Base-by-base conservation (phyloP, 2,888 invertebrate genomes). In the Tachina fera region DNA sequence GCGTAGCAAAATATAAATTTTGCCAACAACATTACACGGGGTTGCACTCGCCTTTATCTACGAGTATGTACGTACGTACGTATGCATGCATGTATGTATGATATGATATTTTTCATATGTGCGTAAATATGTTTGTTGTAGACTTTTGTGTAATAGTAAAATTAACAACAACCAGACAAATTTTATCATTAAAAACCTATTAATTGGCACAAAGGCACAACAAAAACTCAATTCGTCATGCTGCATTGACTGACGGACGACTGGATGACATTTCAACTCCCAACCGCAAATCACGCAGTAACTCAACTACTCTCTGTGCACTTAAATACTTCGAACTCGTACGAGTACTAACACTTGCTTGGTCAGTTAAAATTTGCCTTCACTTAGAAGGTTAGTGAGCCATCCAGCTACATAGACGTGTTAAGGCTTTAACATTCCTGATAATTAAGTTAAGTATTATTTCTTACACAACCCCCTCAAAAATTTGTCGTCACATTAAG, bases 101-200 rank as follows among this genome's bases (percentile, higher is more conserved):
- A n/a, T n/a, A n/a, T n/a, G n/a, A n/a, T n/a, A n/a, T n/a, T n/a
- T n/a, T n/a, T n/a, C 9, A 63, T 31, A 45, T n/a, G 45, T 47
- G 1, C 53, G 43, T 31, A 65, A 47, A 8, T 70, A 14, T 56
- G 5, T 43, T 53, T n/a, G 53, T 19, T 53, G 53, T 1, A 43
- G 16, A 22, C 31, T 45, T 71, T 58, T 13, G 22, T 22, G 31
- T 14, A 11, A 16, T 9, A 49, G 47, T 51, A 31, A 45, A 56
- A 63, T 65, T 71, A 72, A 77, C 78, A 79, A 87, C 78, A 86
- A 88, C 87, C 88, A 88, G 88, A 87, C 88, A 87, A 87, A 88
- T 87, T 88, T 88, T 87, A 84, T 87, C 88, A 88, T 88, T 87
- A 88, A 88, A 88, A 87, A 82, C 77, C 72, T 80, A 88, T 87